Percentiles rank a stretch among this genome's conserved stretches.
These are phyloP conservation scores for Crypturellus tataupa DNA, from an alignment of 2,797 vertebrate genomes.

Conservation along the genomic window DNA sequence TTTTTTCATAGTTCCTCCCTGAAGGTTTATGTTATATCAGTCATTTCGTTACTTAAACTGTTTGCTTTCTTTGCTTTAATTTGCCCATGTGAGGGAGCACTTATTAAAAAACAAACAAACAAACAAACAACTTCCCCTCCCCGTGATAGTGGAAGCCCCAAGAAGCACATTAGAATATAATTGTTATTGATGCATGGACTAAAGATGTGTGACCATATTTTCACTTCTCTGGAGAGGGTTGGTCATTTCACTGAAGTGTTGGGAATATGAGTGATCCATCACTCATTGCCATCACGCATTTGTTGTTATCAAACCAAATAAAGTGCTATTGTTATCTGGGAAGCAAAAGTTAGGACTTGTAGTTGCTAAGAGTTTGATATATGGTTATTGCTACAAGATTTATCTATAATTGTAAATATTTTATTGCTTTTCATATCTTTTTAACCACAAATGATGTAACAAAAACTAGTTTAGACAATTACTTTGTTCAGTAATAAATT, in stretches of 20 bases:
- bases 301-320: slow-evolving; percentile 63
- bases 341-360: slow-evolving; percentile 74
- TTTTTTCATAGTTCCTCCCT: background rate
- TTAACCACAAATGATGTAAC: slow-evolving; percentile 16
- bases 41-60: background rate
- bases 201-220: slow-evolving; percentile 60
- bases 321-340: slow-evolving; percentile 68
- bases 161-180: slow-evolving; percentile 51
- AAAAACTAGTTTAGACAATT: slow-evolving; percentile 10
- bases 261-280: slow-evolving; percentile 59
- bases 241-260: slow-evolving; percentile 59
- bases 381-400: slow-evolving; percentile 79
- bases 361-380: slow-evolving; percentile 81
- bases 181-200: slow-evolving; percentile 48
- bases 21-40: background rate
- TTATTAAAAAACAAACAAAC: background rate
- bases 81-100: background rate
- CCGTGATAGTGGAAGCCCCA: slow-evolving; percentile 3
- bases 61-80: slow-evolving; percentile 14
- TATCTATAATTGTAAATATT: slow-evolving; percentile 52
- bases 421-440: slow-evolving; percentile 33
- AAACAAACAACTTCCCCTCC: background rate
- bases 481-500: slow-evolving; percentile 42
- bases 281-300: slow-evolving; percentile 29
- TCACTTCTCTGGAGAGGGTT: slow-evolving; percentile 40